Conservation (phyloP, 2,888 invertebrate genomes). For the Cheilosia vulpina region DNA sequence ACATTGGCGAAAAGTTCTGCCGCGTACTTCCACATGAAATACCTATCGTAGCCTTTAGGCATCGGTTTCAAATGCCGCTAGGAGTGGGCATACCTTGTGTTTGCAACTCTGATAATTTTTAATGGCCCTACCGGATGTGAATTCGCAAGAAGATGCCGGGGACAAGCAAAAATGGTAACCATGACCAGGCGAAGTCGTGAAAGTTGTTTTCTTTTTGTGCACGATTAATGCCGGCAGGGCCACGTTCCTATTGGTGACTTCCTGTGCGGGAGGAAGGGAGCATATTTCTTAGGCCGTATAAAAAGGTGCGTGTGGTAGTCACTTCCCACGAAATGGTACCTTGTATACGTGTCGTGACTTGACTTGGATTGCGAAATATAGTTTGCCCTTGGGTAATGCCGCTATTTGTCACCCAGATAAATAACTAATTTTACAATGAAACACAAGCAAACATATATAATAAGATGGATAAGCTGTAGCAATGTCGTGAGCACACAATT, state of each 20-base stretch:
- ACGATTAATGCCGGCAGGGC: background rate
- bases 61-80: background rate
- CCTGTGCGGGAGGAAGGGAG: background rate
- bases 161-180: background rate
- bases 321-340: background rate
- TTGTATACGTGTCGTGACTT: constrained; percentile 16
- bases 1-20: constrained; percentile 10
- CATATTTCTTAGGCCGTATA: background rate
- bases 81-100: background rate
- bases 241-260: background rate
- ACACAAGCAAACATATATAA: background rate
- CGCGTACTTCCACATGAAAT: constrained; percentile 8
- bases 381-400: constrained; percentile 18
- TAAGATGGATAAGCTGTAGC: constrained; percentile 7
- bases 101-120: constrained; percentile 1
- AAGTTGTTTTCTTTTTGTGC: background rate
- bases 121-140: background rate
- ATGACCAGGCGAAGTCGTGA: background rate
- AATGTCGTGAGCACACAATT: background rate
- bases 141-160: background rate
- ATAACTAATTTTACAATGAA: constrained; percentile 31
- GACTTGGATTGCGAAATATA: constrained; percentile 14
- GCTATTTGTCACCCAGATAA: constrained; percentile 37
- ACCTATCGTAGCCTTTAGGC: too few species aligned
- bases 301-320: constrained; percentile 19